Evolutionary conservation across 2,888 invertebrate genomes (phyloP), one percentile per base, ranked within the genome.

Genomic region (Meteorus cinctellus): DNA sequence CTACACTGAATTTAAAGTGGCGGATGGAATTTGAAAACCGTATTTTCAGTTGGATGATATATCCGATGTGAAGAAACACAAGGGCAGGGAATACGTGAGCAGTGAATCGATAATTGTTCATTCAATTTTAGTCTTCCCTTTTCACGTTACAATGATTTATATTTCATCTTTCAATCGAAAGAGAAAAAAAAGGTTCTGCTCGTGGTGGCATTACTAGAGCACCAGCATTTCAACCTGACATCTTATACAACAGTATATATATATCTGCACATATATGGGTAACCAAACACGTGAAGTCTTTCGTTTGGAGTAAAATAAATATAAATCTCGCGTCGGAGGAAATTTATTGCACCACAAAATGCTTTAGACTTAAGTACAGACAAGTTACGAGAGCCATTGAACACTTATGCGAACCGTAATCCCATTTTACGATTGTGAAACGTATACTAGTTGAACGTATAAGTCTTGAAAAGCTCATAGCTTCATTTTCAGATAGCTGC

Each of bases 321-420:
- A 36, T 27, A 48, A n/a, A 62, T 62, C 24, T 65, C 36, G 12
- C 19, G 41, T 41, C n/a, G 8, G 41, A 41, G 19, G 51, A 65
- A 72, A 62, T 59, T 67, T 41, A 67, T 67, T 55, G 59, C 59
- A 41, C 34, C 36, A 45, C 59, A 31, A 62, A 62, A 62, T 62
- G n/a, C 62, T 62, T n/a, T 27, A 8, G 55, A 59, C 66, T 67
- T 55, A 67, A 73, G 59, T 59, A 67, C 59, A 19, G 29, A 67
- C 60, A 45, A 73, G 73, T 74, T 74, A 74, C 60, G 51, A 74
- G 62, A 19, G 48, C 41, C 62, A 68, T 69, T 74, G 55, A 10
- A 55, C 59, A 55, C 55, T 55, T 55, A 55, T 55, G 55, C n/a
- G 51, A 27, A 66, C 62, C 68, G 74, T 74, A 68, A 74, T 65